Conservation (phyloP, 2,888 invertebrate species). For the Limenitis camilla region DNA sequence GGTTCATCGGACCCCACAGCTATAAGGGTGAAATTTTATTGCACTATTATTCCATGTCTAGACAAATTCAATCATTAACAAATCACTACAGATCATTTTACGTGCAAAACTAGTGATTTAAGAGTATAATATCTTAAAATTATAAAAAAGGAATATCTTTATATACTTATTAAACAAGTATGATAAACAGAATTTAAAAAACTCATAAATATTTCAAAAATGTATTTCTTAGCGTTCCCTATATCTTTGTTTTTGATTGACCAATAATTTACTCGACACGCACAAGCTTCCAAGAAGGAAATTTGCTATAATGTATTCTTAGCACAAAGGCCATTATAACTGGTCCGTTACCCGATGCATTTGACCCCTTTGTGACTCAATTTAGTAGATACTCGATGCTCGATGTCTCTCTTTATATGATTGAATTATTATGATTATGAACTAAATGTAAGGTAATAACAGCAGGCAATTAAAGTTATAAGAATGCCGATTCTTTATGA, state of each 20-base stretch:
- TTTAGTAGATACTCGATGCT: slow-evolving; percentile 26
- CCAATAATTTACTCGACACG: not conserved
- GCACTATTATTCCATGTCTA: slow-evolving; percentile 45
- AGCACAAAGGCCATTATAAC: slow-evolving; percentile 46
- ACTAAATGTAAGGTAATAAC: no score
- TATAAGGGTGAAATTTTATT: slow-evolving; percentile 35
- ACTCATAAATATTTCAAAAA: no score
- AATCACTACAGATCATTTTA: not conserved
- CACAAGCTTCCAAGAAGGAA: not conserved
- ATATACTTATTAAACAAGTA: no score
- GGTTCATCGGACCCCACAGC: slow-evolving; percentile 56
- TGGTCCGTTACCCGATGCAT: slow-evolving; percentile 57
- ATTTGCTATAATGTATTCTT: slow-evolving; percentile 41
- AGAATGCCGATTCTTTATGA: no score
- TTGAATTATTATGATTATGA: no score
- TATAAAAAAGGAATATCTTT: not conserved
- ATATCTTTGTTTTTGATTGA: no score
- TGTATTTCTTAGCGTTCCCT: no score
- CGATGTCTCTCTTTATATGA: slow-evolving; percentile 15
- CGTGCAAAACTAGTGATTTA: not conserved
- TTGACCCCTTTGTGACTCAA: slow-evolving; percentile 56
- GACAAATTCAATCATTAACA: slow-evolving; percentile 31
- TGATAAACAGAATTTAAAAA: no score
- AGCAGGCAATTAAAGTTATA: no score
- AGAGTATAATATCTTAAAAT: no score